Conservation (phyloP, 2,797 vertebrate species). For the Lagorchestes hirsutus region DNA sequence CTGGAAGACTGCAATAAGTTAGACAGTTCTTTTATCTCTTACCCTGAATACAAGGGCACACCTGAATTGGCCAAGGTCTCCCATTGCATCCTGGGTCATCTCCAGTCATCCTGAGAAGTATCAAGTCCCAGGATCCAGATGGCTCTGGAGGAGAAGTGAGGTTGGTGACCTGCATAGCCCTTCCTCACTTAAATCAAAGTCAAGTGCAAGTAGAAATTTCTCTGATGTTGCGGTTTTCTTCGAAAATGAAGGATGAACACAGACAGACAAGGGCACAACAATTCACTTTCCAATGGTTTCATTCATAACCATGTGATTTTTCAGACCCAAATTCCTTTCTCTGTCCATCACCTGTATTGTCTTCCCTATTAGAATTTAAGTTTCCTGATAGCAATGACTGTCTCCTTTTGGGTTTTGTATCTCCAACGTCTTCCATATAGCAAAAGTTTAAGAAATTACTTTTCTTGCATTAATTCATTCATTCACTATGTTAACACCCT, state of each 20-base stretch:
- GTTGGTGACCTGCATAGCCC: no score
- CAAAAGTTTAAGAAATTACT: not conserved
- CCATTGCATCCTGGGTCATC: no score
- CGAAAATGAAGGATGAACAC: no score
- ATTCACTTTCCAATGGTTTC: not conserved
- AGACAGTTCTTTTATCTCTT: not conserved
- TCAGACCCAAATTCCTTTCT: not conserved
- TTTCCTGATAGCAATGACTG: not conserved
- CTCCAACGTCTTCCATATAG: not conserved
- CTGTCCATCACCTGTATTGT: not conserved
- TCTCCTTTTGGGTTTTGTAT: not conserved
- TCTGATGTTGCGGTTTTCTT: no score
- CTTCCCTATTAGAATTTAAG: not conserved
- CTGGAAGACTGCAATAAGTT: not conserved
- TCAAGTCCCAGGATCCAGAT: no score
- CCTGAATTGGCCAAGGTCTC: no score
- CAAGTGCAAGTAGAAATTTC: no score
- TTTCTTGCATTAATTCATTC: not conserved
- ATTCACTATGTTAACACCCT: not conserved
- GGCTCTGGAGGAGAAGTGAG: no score
- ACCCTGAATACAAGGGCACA: not conserved
- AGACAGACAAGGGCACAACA: not conserved
- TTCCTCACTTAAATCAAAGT: no score
- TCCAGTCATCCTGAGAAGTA: no score
- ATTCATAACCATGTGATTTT: not conserved